Conservation (phyloP, 2,113 vertebrate species). For the Pygoscelis adeliae region DNA sequence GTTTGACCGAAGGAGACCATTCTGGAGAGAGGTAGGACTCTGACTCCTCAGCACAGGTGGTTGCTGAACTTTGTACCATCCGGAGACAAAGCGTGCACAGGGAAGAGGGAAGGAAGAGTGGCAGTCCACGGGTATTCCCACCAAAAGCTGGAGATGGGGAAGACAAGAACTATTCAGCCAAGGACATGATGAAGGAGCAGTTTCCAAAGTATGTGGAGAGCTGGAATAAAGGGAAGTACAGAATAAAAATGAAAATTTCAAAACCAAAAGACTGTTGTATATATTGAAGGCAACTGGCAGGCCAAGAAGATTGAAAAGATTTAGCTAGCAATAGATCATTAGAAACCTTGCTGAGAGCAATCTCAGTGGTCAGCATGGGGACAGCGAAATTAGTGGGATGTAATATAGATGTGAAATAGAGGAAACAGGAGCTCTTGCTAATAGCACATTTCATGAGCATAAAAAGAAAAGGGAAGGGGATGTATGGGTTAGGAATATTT, state of each 20-base stretch:
- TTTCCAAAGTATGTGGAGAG: not conserved
- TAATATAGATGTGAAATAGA: not conserved
- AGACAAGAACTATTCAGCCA: not conserved
- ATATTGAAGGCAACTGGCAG: not conserved
- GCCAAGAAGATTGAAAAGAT: not conserved
- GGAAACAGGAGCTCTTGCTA: not conserved
- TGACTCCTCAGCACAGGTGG: not conserved
- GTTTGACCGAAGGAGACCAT: not conserved
- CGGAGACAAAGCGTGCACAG: not conserved
- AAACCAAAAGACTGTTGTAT: not conserved
- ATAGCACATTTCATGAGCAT: not conserved
- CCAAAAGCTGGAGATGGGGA: not conserved
- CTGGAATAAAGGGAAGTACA: not conserved
- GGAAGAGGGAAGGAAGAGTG: not conserved
- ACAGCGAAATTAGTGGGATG: not conserved
- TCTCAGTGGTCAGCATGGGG: not conserved
- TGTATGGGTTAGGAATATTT: not conserved
- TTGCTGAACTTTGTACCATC: not conserved
- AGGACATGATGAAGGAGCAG: not conserved
- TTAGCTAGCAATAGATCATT: not conserved
- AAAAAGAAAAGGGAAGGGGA: not conserved
- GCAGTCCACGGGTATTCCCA: not conserved
- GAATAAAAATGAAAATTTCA: not conserved
- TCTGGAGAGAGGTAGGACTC: not conserved
- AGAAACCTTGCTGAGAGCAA: conserved; percentile 3